These are phyloP conservation scores for Dufourea novaeangliae DNA, from an alignment of 1,140 invertebrate species.

Conservation along the genomic window DNA sequence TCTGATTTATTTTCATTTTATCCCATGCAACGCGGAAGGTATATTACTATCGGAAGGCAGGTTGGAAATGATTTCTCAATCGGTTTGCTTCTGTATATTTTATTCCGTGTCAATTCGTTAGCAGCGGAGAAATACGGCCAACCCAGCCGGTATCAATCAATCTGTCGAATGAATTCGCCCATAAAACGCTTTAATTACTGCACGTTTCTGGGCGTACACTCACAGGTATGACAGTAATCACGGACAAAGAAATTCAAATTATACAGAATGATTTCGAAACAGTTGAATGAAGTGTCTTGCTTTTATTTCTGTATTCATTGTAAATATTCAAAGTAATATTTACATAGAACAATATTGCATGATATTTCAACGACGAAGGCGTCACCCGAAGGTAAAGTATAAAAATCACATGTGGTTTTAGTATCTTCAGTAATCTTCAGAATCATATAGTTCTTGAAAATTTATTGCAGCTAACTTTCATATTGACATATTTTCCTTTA, in stretches of 20 bases:
- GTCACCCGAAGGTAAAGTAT: too few species aligned
- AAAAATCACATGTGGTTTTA: too few species aligned
- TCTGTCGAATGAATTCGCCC: neutral
- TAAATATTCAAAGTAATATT: too few species aligned
- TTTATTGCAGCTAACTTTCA: too few species aligned
- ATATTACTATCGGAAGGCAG: conserved; percentile 45
- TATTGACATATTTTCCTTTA: too few species aligned
- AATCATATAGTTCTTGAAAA: too few species aligned
- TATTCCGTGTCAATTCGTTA: conserved; percentile 70
- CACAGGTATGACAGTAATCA: neutral
- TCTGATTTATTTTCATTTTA: conserved; percentile 66
- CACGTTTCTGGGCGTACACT: neutral
- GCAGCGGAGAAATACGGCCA: conserved; percentile 40
- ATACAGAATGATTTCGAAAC: neutral
- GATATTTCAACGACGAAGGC: too few species aligned
- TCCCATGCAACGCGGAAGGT: conserved; percentile 54
- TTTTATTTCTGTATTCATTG: too few species aligned
- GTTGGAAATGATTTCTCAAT: conserved; percentile 70
- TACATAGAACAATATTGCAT: too few species aligned
- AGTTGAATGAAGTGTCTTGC: neutral
- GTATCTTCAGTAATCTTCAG: too few species aligned
- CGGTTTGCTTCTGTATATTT: conserved; percentile 66
- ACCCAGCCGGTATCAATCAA: conserved; percentile 32
- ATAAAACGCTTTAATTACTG: conserved; percentile 39
- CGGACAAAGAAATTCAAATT: neutral